Percentiles rank a stretch among this genome's conserved stretches.
Evolutionary conservation across 2,888 invertebrate species (phyloP).

Genomic region (Leucophenga montana): DNA sequence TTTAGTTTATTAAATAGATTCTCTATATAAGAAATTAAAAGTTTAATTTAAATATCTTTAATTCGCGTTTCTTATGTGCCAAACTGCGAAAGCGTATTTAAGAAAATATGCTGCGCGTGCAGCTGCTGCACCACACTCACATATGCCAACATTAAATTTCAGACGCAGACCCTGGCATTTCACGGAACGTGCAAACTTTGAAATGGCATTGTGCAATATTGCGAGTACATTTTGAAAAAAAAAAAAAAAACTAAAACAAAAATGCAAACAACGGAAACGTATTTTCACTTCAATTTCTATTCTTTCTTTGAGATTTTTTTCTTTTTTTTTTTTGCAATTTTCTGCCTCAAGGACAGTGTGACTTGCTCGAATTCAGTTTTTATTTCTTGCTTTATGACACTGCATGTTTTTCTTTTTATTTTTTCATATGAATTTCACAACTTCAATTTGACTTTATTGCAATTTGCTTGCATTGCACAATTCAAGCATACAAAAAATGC

Average conservation of each 20-base stretch:
- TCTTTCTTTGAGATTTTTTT: background rate
- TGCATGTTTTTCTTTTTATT: too few species aligned
- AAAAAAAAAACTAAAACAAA: too few species aligned
- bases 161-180: background rate
- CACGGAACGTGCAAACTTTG: background rate
- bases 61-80: background rate
- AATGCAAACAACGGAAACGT: background rate
- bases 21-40: too few species aligned
- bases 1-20: too few species aligned
- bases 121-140: background rate
- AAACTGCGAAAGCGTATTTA: background rate
- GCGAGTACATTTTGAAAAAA: background rate
- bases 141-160: too few species aligned
- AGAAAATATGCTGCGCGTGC: too few species aligned
- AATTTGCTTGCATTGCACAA: too few species aligned
- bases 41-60: too few species aligned
- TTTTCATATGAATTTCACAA: constrained; percentile 3
- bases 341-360: constrained; percentile 15
- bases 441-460: background rate
- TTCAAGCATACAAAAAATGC: too few species aligned
- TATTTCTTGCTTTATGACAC: background rate
- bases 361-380: background rate
- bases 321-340: constrained; percentile 10
- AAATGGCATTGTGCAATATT: background rate
- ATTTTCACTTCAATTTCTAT: background rate